Conservation (phyloP, 2,113 vertebrate genomes). For the Geothlypis trichas region DNA sequence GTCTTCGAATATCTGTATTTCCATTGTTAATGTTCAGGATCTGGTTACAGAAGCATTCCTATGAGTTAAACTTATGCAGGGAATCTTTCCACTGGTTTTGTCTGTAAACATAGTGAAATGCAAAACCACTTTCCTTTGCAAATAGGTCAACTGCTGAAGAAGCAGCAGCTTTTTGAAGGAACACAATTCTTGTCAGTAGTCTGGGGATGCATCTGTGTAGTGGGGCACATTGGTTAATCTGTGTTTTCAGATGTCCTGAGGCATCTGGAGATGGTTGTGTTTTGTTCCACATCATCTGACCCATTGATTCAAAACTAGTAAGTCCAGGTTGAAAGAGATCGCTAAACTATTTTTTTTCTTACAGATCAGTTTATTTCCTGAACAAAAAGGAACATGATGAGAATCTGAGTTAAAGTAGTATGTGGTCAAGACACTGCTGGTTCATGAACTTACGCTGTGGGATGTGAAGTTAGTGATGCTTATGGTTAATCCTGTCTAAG, state of each 20-base stretch:
- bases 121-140: background rate
- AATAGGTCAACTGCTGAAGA: background rate
- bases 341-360: background rate
- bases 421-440: background rate
- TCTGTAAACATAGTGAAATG: background rate
- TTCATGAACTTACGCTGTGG: background rate
- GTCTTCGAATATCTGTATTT: background rate
- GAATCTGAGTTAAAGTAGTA: background rate
- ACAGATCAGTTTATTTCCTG: background rate
- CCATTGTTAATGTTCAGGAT: background rate
- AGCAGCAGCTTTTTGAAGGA: background rate
- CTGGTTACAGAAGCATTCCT: background rate
- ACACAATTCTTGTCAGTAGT: background rate
- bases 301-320: background rate
- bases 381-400: background rate
- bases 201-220: background rate
- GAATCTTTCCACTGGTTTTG: background rate
- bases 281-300: background rate
- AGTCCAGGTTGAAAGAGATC: background rate
- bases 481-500: background rate
- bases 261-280: background rate
- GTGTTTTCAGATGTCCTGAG: background rate
- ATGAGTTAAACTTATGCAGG: fast-evolving
- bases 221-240: background rate
- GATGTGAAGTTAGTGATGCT: background rate